These are phyloP conservation scores for Marmota flaviventris DNA, from an alignment of 2,113 vertebrate genomes.

Conservation along the genomic window DNA sequence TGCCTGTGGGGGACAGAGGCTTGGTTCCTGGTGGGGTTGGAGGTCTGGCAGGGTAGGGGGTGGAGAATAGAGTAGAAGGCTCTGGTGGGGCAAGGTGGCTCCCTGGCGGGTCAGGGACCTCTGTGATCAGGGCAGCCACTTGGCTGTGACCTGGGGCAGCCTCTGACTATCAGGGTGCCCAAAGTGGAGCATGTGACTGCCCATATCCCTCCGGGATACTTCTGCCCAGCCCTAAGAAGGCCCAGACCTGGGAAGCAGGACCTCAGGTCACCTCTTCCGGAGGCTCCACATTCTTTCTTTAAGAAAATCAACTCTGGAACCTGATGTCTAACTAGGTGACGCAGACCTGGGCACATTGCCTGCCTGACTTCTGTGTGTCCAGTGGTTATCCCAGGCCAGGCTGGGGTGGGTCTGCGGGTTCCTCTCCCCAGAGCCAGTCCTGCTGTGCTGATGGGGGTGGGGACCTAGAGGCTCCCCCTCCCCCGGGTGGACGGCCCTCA, in stretches of 20 bases:
- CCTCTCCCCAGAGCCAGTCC: not conserved
- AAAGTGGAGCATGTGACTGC: not conserved
- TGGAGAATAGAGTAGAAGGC: not conserved
- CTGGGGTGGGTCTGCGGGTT: fast-evolving
- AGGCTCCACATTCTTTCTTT: not conserved
- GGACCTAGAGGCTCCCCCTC: no score
- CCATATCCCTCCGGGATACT: fast-evolving
- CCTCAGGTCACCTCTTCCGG: not conserved
- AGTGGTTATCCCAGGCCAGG: fast-evolving
- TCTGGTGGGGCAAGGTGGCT: not conserved
- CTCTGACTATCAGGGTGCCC: not conserved
- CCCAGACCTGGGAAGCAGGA: not conserved
- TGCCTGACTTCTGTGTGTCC: no score
- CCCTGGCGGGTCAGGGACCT: not conserved
- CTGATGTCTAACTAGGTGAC: fast-evolving
- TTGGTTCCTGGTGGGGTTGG: not conserved
- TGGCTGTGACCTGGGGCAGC: not conserved
- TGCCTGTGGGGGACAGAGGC: fast-evolving
- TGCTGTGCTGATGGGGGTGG: fast-evolving
- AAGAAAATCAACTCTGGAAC: no score
- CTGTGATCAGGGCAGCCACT: not conserved
- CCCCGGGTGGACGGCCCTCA: fast-evolving
- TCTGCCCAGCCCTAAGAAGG: not conserved
- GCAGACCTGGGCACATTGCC: fast-evolving
- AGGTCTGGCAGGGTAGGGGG: not conserved